Evolutionary conservation across 2,888 invertebrate genomes (phyloP).

Genomic region (Ochropacha duplaris): DNA sequence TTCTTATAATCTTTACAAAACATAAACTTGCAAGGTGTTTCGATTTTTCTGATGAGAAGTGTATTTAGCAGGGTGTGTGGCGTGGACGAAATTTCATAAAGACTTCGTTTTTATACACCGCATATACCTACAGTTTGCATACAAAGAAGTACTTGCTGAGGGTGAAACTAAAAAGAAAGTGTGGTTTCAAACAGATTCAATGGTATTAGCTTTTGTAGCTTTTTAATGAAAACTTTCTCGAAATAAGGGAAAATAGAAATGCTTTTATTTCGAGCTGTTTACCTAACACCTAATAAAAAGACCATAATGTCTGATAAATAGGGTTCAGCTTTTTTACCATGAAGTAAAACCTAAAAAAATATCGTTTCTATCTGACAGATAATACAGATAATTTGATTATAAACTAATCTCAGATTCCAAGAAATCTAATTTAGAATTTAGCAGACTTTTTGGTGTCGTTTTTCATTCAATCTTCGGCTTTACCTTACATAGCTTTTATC

Average conservation of each 20-base stretch:
- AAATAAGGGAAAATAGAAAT: neutral
- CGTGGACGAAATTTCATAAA: conserved; percentile 23
- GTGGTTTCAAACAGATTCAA: conserved; percentile 23
- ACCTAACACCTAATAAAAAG: no score
- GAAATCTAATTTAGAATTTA: neutral
- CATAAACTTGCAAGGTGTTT: no score
- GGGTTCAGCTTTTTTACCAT: no score
- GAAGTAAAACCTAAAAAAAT: no score
- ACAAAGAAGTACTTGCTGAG: conserved; percentile 25
- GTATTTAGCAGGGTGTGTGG: conserved; percentile 1
- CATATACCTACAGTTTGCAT: conserved; percentile 26
- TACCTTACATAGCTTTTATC: neutral
- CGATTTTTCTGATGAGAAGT: neutral
- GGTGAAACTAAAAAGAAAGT: conserved; percentile 8
- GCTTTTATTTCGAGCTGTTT: no score
- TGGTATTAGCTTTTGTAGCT: conserved; percentile 13
- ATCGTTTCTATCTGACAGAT: neutral
- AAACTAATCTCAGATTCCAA: neutral
- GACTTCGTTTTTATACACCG: conserved; percentile 17
- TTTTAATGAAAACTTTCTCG: conserved; percentile 1
- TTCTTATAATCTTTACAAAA: no score
- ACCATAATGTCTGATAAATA: no score
- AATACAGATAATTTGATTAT: neutral
- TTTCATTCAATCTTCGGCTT: neutral
- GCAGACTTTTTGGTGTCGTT: conserved; percentile 13